Base-by-base conservation (phyloP, 2,888 invertebrate genomes). In the Crossocerus cetratus region DNA sequence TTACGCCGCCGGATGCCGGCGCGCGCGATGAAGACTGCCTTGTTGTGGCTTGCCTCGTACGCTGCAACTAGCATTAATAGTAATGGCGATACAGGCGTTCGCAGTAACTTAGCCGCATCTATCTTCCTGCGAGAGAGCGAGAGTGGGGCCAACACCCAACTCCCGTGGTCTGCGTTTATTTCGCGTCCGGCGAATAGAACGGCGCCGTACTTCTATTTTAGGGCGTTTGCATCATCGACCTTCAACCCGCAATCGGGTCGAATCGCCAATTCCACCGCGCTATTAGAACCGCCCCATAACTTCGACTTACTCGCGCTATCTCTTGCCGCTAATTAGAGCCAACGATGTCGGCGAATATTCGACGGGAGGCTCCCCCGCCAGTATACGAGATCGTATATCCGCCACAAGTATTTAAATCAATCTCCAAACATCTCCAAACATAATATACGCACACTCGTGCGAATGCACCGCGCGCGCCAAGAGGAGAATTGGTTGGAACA, bases 141-240 rank as follows among this genome's bases (percentile, higher is more conserved):
- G 72, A 69, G 80, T 77, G 75, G 1, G 32, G 11, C 8, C 8
- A 8, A 77, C 69, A 69, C 74, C 49, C 74, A 71, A 73, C 73
- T 75, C 57, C 22, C 64, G 65, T 53, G 57, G 21, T 65, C 65
- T 70, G 54, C 63, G 32, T 32, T 32, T 32, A 5, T 11, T 32
- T 32, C 32, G 1, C 8, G 11, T 32, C 4, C 32, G 32, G 32
- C 32, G 11, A 32, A 32, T 63, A 70, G 72, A 74, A 70, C 79
- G 67, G 66, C 67, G 57, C 55, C 60, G 56, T 61, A 72, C 55
- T 69, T 80, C 80, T 80, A 81, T 81, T 81, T 81, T 16, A 49
- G 49, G n/a, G n/a, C 2, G 16, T 49, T 49, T 67, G 53, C 59
- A 60, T 32, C 66, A 60, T 67, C 66, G 49, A 49, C 49, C 14